A percentile compares a stretch with the other conserved stretches of the same genome.
Conservation (phyloP, 1,140 invertebrate species). For the Coelopa frigida region DNA sequence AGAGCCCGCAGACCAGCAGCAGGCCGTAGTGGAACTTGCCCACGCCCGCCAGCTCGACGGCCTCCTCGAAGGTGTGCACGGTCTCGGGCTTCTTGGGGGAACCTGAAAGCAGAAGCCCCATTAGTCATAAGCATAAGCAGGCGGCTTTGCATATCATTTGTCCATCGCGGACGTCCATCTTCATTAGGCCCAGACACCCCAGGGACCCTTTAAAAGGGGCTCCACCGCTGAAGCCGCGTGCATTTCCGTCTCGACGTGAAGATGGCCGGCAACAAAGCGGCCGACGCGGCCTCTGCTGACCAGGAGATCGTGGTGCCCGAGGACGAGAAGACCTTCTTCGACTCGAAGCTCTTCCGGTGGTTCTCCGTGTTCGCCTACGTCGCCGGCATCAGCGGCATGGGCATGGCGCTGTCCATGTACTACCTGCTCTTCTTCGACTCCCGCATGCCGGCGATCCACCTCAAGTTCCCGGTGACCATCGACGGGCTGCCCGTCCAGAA, state of each 20-base stretch:
- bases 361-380: slow-evolving; percentile 33
- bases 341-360: slow-evolving; percentile 31
- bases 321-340: slow-evolving; percentile 22
- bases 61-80: slow-evolving; percentile 51
- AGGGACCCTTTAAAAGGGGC: too few relatives aligned
- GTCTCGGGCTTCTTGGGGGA: background rate
- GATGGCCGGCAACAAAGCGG: too few relatives aligned
- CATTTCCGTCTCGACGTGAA: too few relatives aligned
- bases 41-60: slow-evolving; percentile 25
- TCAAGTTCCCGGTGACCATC: slow-evolving; percentile 37
- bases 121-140: too few relatives aligned
- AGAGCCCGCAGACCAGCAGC: slow-evolving; percentile 31
- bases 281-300: too few relatives aligned
- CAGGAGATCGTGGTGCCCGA: background rate
- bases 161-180: too few relatives aligned
- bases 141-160: too few relatives aligned
- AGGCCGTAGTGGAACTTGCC: slow-evolving; percentile 33
- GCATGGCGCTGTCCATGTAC: slow-evolving; percentile 33
- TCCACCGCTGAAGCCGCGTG: too few relatives aligned
- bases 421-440: slow-evolving; percentile 39
- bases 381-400: slow-evolving; percentile 37
- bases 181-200: too few relatives aligned
- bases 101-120: too few relatives aligned
- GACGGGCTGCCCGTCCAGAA: slow-evolving; percentile 38
- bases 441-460: slow-evolving; percentile 38